Evolutionary conservation across 2,888 invertebrate genomes (phyloP), one percentile per base, ranked within the genome.

Genomic region (Gymnosoma rotundatum): DNA sequence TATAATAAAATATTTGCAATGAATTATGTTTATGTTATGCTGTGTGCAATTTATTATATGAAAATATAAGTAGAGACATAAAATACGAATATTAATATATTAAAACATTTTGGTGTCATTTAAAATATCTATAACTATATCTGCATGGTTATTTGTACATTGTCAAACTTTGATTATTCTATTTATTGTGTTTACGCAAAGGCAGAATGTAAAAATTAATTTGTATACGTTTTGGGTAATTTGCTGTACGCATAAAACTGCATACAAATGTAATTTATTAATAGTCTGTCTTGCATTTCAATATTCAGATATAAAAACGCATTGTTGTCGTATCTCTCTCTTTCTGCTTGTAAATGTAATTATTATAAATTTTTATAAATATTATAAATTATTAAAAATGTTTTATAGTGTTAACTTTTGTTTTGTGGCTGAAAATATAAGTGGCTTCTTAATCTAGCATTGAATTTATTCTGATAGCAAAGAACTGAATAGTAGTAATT

Each of bases 331-430:
- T 42, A n/a, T 38, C 21, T 45, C 0, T 50, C 4, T 42, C 38
- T 18, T 12, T 45, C 0, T 45, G 1, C 8, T 21, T 20, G 2
- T 12, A 32, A 7, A 32, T 69, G 18, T 45, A 69, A 38, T 42
- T 52, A 69, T 21, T 42, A 61, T 61, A 52, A 52, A 52, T 52
- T 16, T 48, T n/a, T 21, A 52, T 63, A 48, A 56, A 63, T 63
- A 54, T 54, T 56, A 78, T 63, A 63, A 69, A 69, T 54, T 56
- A 78, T 61, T 20, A 48, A 70, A 61, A 5, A 78, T 78, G 36
- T 70, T 70, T 70, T 63, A 63, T 78, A 61, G 69, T 78, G 69
- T 78, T 45, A 54, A 78, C 52, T 69, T 76, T 69, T 78, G 42
- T 63, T 69, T 69, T 78, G 54, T 70, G 78, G 61, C 61, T 36